Evolutionary conservation across 2,797 vertebrate species (phyloP).

Genomic region (Philypnodon macrostomus): DNA sequence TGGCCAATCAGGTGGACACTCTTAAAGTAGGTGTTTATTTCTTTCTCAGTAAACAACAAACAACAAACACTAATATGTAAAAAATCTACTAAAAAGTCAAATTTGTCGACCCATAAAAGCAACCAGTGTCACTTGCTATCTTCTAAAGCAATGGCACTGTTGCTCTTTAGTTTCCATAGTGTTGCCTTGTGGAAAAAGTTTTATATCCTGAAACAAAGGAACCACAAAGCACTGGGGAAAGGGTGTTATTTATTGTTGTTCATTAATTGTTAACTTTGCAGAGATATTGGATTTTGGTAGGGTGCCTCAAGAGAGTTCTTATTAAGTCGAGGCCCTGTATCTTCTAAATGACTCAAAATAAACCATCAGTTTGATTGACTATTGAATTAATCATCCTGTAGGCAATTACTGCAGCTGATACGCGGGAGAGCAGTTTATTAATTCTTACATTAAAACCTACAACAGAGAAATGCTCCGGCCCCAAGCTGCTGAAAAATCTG

Average conservation of each 20-base stretch:
- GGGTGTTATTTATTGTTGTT: conserved; percentile 46
- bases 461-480: conserved; percentile 29
- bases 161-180: conserved; percentile 13
- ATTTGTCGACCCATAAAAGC: neutral
- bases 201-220: conserved; percentile 20
- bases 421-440: conserved; percentile 43
- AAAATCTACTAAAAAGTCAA: neutral
- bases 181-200: conserved; percentile 15
- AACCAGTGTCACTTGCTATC: neutral
- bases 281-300: conserved; percentile 33
- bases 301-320: conserved; percentile 28
- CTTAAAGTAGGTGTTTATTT: too few species aligned
- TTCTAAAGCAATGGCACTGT: conserved; percentile 10
- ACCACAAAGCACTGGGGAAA: conserved; percentile 10
- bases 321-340: conserved; percentile 38
- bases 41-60: too few species aligned
- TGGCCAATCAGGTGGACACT: too few species aligned
- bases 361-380: conserved; percentile 57
- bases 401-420: conserved; percentile 53
- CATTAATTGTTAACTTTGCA: conserved; percentile 46
- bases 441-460: conserved; percentile 45
- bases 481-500: conserved; percentile 30
- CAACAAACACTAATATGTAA: too few species aligned
- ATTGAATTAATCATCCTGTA: conserved; percentile 51
- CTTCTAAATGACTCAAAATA: conserved; percentile 47